A percentile compares a stretch with the other conserved stretches of the same genome.
Conservation (phyloP, 2,888 invertebrate species). For the Drosophila tanythrix region DNA sequence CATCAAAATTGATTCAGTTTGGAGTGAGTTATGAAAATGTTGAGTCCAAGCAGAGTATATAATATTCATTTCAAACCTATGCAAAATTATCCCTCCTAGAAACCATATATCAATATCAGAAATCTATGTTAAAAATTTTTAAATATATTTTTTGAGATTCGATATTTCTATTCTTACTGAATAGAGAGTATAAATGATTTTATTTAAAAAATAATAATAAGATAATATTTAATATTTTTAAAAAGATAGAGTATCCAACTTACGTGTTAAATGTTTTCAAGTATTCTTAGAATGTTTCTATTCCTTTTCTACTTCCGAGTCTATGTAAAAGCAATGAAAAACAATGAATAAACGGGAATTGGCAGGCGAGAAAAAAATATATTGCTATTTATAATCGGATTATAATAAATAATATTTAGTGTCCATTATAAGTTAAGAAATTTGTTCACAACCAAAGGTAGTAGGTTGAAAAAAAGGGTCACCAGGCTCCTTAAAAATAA, state of each 20-base stretch:
- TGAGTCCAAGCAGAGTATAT: neutral
- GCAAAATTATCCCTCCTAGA: neutral
- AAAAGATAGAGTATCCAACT: constrained; percentile 26
- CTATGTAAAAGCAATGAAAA: constrained; percentile 47
- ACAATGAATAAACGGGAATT: constrained; percentile 42
- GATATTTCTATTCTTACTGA: neutral
- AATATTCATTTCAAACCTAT: neutral
- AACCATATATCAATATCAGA: neutral
- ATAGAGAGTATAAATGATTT: neutral
- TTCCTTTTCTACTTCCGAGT: constrained; percentile 29
- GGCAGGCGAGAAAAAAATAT: constrained; percentile 42
- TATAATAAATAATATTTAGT: constrained; percentile 75
- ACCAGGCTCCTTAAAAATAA: constrained; percentile 20
- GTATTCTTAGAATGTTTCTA: constrained; percentile 24
- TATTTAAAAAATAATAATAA: neutral
- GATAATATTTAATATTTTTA: neutral
- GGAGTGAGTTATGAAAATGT: neutral
- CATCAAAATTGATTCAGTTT: neutral
- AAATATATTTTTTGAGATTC: neutral
- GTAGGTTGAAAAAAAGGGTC: constrained; percentile 60
- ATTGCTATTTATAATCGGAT: constrained; percentile 80
- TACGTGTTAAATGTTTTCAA: neutral
- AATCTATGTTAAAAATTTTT: neutral
- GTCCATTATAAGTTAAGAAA: constrained; percentile 67
- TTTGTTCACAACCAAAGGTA: constrained; percentile 59